Evolutionary conservation across 1,140 invertebrate genomes (phyloP).

Genomic region (Pseudomyrmex gracilis): DNA sequence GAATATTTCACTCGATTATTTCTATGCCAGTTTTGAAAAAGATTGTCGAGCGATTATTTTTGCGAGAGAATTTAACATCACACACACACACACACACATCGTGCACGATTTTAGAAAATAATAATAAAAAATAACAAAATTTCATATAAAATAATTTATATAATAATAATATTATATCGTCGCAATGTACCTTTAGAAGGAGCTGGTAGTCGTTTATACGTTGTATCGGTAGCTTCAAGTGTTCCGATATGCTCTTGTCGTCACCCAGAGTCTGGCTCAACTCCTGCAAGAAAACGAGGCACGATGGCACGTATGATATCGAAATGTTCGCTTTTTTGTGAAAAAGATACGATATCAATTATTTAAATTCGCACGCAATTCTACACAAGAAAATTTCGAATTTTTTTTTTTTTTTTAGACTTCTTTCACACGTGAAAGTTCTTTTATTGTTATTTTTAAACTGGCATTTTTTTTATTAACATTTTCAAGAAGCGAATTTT

Average conservation of each 20-base stretch:
- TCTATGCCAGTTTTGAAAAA: background rate
- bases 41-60: background rate
- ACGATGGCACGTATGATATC: slow-evolving; percentile 4
- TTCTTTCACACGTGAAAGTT: background rate
- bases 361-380: too few relatives aligned
- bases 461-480: background rate
- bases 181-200: slow-evolving; percentile 92
- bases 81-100: too few relatives aligned
- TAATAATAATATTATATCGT: background rate
- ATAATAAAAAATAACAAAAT: too few relatives aligned
- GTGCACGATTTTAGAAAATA: too few relatives aligned
- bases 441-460: background rate
- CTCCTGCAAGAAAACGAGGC: slow-evolving; percentile 87
- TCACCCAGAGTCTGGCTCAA: slow-evolving; percentile 94
- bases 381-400: too few relatives aligned
- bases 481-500: background rate
- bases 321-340: background rate
- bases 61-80: too few relatives aligned
- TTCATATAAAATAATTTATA: background rate
- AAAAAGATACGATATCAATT: background rate
- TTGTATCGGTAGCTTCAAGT: slow-evolving; percentile 97
- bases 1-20: background rate
- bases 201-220: slow-evolving; percentile 98
- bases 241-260: slow-evolving; percentile 95
- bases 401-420: background rate